Percentiles rank a stretch among this genome's conserved stretches.
These are phyloP conservation scores for Liolophura sinensis DNA, from an alignment of 1,140 invertebrate species.

Conservation along the genomic window DNA sequence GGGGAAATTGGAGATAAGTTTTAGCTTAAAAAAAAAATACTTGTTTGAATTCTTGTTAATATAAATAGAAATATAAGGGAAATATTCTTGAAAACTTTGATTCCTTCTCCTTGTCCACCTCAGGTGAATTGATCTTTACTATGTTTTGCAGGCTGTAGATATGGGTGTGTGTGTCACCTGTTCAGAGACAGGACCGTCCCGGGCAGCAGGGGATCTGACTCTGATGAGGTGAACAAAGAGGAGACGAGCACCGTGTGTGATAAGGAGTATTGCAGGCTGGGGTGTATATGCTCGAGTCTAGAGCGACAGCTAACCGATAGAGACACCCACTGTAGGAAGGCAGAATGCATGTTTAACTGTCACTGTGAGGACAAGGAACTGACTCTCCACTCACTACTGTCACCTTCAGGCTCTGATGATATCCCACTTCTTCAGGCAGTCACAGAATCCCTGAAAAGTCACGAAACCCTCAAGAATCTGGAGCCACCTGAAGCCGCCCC, in stretches of 20 bases:
- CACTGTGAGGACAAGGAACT: conserved; percentile 8
- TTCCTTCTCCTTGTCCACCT: neutral
- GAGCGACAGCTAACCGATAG: conserved; percentile 12
- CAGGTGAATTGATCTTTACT: neutral
- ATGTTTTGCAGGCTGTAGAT: conserved; percentile 41
- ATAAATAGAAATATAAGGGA: no score
- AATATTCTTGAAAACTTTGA: neutral
- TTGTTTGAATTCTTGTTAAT: no score
- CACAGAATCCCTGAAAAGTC: conserved; percentile 1
- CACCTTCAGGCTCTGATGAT: conserved; percentile 12
- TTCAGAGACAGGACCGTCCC: conserved; percentile 26
- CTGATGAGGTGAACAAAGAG: no score
- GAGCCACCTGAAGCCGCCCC: no score
- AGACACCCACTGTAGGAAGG: conserved; percentile 27
- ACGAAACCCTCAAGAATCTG: neutral
- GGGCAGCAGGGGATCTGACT: conserved; percentile 7
- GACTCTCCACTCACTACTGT: no score
- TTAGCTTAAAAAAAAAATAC: no score
- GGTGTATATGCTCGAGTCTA: conserved; percentile 52
- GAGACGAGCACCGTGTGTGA: conserved; percentile 26
- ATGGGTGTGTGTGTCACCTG: conserved; percentile 53
- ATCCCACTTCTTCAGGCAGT: conserved; percentile 3
- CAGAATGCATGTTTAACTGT: conserved; percentile 35
- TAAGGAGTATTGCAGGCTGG: conserved; percentile 51
- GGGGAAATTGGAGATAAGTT: no score